Conservation (phyloP, 2,797 vertebrate species). For the Thalassophryne amazonica region DNA sequence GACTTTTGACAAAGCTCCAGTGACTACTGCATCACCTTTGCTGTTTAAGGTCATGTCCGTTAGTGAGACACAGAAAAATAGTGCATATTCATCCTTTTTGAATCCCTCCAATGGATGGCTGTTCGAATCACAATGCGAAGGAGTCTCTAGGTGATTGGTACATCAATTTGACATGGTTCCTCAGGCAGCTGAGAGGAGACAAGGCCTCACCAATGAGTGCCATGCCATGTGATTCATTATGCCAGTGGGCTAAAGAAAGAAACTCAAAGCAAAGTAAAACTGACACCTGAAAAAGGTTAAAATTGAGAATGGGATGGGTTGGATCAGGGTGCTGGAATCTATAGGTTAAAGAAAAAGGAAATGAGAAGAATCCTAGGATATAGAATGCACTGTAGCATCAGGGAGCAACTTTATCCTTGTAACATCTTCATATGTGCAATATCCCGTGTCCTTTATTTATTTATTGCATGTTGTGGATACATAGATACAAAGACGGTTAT, state of each 20-base stretch:
- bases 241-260: constrained; percentile 59
- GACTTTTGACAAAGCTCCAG: constrained; percentile 55
- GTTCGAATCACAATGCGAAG: constrained; percentile 65
- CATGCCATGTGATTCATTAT: constrained; percentile 69
- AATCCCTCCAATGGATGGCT: constrained; percentile 60
- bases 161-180: constrained; percentile 78
- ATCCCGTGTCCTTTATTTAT: no score
- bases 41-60: constrained; percentile 49
- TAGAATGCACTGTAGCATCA: no score
- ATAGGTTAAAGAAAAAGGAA: constrained; percentile 18
- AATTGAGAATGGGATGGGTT: constrained; percentile 9
- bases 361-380: constrained; percentile 26
- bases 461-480: no score
- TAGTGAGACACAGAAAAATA: constrained; percentile 13
- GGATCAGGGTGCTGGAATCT: constrained; percentile 10
- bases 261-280: constrained; percentile 50
- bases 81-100: constrained; percentile 42
- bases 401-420: no score
- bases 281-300: constrained; percentile 59
- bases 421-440: no score
- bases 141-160: constrained; percentile 74
- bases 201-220: constrained; percentile 57
- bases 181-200: constrained; percentile 68
- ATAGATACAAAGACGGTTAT: no score
- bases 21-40: constrained; percentile 72